Base-by-base conservation (phyloP, 2,888 invertebrate species). In the Anodontia alba region DNA sequence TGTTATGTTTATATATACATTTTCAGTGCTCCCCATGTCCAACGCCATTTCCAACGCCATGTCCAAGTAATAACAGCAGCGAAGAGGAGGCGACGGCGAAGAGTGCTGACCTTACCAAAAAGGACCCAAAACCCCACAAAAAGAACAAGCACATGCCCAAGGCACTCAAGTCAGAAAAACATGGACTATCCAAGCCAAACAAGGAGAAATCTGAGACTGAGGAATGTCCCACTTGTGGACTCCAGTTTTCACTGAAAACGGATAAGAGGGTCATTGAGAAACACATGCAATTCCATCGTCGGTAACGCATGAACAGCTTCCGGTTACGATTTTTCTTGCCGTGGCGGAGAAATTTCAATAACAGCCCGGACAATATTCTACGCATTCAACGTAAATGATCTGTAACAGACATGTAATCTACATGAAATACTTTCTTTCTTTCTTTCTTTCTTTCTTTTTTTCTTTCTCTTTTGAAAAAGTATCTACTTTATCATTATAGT, bases 151-250 rank as follows among this genome's bases (percentile, higher is more conserved):
- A 79, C 68, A 80, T 81, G 17, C 38, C 76, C 31, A 84, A 81
- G 31, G 12, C 78, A 1, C 42, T 76, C 12, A 46, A 42, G 31
- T 66, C 78, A 3, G 81, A 81, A 77, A 78, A 76, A 42, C 81
- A 68, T 29, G 66, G 57, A 5, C 73, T 69, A 29, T 26, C 79
- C 1, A 81, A 75, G 36, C 75, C 74, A 23, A 81, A 84, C 43
- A 81, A 82, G 51, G 75, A 80, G 67, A 67, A 66, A 26, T 26
- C 71, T 1, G 54, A 85, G 23, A 82, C 75, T 10, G 81, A 84
- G 26, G 68, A 79, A 75, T 84, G 84, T 51, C 75, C 79, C 0
- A 84, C 84, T 8, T 84, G 84, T n/a, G 85, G 81, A 10, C 76
- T 85, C 33, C 80, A 80, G 51, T 85, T 85, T 43, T 78, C 81